Percentiles rank a stretch among this genome's conserved stretches.
These are phyloP conservation scores for Orbicella faveolata DNA, from an alignment of 64 coral and sea anemone genomes.

Conservation along the genomic window DNA sequence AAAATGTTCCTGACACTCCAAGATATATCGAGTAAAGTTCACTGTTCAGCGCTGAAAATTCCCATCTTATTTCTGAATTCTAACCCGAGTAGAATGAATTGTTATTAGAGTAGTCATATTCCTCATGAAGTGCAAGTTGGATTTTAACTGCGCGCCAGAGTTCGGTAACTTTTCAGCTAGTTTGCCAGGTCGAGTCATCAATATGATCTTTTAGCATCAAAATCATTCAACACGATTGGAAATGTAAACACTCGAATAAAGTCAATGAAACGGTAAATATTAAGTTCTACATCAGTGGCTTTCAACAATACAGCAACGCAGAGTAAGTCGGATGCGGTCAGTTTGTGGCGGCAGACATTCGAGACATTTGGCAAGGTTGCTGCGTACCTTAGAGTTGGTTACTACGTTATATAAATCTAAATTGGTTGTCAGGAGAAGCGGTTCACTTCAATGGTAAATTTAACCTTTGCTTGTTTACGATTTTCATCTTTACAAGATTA, in stretches of 20 bases:
- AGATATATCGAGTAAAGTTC: no score
- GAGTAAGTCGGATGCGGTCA: neutral
- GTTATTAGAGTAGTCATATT: neutral
- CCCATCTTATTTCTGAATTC: neutral
- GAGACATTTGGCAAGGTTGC: neutral
- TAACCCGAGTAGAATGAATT: neutral
- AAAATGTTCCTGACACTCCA: neutral
- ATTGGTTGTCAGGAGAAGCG: neutral
- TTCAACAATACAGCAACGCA: neutral
- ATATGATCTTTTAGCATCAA: neutral
- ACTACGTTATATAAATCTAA: neutral
- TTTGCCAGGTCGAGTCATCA: neutral
- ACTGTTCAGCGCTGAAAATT: neutral
- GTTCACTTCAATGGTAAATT: neutral
- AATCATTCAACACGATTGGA: neutral
- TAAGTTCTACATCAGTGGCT: neutral
- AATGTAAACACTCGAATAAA: conserved; percentile 38
- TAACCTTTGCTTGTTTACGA: conserved; percentile 4
- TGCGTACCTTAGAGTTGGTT: neutral
- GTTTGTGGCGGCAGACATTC: neutral
- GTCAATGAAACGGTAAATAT: conserved; percentile 48
- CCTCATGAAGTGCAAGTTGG: no score
- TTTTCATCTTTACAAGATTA: conserved; percentile 32
- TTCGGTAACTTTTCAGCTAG: no score
- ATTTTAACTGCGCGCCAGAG: no score